Evolutionary conservation across 2,888 invertebrate species (phyloP), one percentile per base, ranked within the genome.

Genomic region (Chaetoderma sp.): DNA sequence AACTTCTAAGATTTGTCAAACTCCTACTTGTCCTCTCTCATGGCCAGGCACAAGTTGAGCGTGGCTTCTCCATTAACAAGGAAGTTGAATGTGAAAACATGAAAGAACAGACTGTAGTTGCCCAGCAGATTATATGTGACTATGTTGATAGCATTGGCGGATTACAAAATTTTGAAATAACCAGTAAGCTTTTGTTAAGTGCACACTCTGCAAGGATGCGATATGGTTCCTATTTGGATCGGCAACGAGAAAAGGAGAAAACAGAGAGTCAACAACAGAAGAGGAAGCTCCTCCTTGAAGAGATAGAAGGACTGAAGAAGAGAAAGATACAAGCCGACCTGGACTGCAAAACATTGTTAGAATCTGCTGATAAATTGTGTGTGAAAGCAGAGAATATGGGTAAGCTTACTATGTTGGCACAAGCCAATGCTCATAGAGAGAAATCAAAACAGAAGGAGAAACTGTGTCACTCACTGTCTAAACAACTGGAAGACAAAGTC

Each of bases 21-120:
- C 10, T 54, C 16, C 39, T 67, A n/a, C 21, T 47, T 13, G 18
- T 63, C 10, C 44, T 61, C 32, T 62, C 57, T 6, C 66, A 61
- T 58, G 66, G 61, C 16, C 62, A 66, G 54, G 61, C 62, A n/a
- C 27, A n/a, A 36, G 66, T 62, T 4, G 65, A 61, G 16, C 30
- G 60, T 5, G 60, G 65, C 16, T 60, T 60, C 25, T 60, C 60
- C n/a, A 47, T 66, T 4, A 62, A 62, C 18, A 60, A 56, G 32
- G 39, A 55, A 23, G 52, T 58, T 1, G 45, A 44, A 18, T 32
- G 30, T 10, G 32, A 56, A 5, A 60, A 64, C 25, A 3, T 60
- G 32, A 30, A 42, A 25, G 42, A 67, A 21, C 23, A 58, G 44
- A 36, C 49, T 4, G 4, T 18, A 1, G 25, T 54, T 30, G 28